Percentiles rank a stretch among this genome's conserved stretches.
phyloP scores from a whole-genome alignment of 2,113 vertebrate species.

The Perccottus glenii region DNA sequence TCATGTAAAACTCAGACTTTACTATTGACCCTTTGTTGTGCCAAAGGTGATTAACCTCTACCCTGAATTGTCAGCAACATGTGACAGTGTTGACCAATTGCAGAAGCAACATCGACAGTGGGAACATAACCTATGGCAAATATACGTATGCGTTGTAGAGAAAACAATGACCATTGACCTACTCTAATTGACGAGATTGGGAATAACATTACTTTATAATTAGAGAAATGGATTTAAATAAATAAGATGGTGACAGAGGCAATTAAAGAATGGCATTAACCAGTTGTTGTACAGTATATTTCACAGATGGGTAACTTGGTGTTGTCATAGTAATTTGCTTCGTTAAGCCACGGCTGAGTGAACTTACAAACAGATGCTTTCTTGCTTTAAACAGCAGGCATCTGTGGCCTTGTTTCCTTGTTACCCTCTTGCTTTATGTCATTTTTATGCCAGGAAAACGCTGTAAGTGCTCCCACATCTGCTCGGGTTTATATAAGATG shows the following conservation, averaged over 20 bases:
- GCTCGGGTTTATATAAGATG: constrained; percentile 62
- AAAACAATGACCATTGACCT: no score
- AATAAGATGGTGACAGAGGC: background rate
- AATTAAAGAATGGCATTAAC: constrained; percentile 1
- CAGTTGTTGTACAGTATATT: constrained; percentile 4
- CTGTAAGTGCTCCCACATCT: constrained; percentile 63
- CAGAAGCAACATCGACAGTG: no score
- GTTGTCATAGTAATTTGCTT: constrained; percentile 3
- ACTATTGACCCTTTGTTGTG: no score
- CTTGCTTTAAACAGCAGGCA: constrained; percentile 37
- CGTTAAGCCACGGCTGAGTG: constrained; percentile 28
- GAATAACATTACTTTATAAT: no score
- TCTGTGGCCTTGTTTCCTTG: constrained; percentile 48
- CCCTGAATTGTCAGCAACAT: no score
- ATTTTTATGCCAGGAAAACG: constrained; percentile 42
- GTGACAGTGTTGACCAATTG: no score
- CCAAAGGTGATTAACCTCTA: no score
- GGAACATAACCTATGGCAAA: no score
- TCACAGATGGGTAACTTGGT: background rate
- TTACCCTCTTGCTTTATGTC: constrained; percentile 45
- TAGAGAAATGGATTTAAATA: background rate
- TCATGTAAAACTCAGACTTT: no score
- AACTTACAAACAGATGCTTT: constrained; percentile 45
- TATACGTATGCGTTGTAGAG: no score
- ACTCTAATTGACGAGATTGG: no score